Conservation (phyloP, 2,888 invertebrate genomes). For the Caradrina clavipalpis region DNA sequence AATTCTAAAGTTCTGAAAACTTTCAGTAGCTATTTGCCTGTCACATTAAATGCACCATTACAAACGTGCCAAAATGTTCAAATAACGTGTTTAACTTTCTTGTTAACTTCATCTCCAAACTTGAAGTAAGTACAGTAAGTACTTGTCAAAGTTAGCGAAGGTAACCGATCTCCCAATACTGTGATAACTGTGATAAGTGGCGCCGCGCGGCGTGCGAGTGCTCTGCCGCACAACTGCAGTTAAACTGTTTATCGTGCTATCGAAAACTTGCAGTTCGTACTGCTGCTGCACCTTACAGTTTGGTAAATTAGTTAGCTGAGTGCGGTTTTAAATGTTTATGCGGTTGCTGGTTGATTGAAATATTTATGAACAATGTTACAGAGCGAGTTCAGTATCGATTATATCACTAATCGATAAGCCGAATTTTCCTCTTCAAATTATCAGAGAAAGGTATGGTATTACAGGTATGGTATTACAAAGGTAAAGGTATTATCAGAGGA, state of each 20-base stretch:
- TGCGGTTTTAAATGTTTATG: slow-evolving; percentile 15
- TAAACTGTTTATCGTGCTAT: slow-evolving; percentile 45
- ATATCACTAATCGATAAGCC: too few relatives aligned
- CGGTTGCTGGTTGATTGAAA: neutral
- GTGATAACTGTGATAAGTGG: slow-evolving; percentile 40
- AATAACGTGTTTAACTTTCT: neutral
- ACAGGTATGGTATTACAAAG: too few relatives aligned
- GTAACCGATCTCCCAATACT: slow-evolving; percentile 39
- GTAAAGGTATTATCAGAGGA: too few relatives aligned
- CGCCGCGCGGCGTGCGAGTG: slow-evolving; percentile 9
- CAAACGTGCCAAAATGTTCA: slow-evolving; percentile 10
- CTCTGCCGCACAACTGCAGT: slow-evolving; percentile 22
- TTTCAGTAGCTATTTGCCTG: neutral
- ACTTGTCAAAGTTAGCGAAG: slow-evolving; percentile 32
- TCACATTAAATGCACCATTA: neutral
- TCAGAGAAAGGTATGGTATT: too few relatives aligned
- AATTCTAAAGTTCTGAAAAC: neutral
- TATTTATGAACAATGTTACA: neutral
- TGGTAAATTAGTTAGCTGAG: neutral
- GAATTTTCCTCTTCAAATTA: too few relatives aligned
- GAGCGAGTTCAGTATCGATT: too few relatives aligned
- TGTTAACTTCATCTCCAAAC: slow-evolving; percentile 20
- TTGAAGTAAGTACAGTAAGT: slow-evolving; percentile 8
- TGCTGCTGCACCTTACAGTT: slow-evolving; percentile 19
- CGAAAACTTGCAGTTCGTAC: slow-evolving; percentile 36